Conservation (phyloP, 2,113 vertebrate genomes). For the Petaurus breviceps region DNA sequence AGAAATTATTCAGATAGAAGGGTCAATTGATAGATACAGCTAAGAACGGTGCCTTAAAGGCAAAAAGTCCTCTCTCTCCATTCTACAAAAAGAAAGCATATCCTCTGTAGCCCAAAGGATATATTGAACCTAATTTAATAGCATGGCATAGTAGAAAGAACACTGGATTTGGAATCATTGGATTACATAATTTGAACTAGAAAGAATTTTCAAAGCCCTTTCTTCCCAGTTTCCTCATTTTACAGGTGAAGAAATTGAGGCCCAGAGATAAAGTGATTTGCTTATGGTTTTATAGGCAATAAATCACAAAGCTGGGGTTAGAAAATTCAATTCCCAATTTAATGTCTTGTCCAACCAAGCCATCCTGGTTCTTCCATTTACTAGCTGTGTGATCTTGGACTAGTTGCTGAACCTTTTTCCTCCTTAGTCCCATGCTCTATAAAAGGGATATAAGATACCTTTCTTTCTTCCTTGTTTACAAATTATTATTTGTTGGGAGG, state of each 20-base stretch:
- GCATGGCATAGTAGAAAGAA: not conserved
- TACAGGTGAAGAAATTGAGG: not conserved
- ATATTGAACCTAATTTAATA: not conserved
- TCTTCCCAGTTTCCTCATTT: not conserved
- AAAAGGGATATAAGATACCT: not conserved
- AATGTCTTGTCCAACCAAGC: not conserved
- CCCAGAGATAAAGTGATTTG: not conserved
- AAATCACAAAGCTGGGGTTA: not conserved
- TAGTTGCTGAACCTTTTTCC: not conserved
- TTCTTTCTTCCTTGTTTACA: not conserved
- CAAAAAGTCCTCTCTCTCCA: not conserved
- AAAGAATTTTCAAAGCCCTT: not conserved
- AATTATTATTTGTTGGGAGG: too few relatives aligned
- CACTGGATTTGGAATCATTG: not conserved
- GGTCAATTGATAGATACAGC: not conserved
- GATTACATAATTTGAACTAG: not conserved
- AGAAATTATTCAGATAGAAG: not conserved
- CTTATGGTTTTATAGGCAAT: not conserved
- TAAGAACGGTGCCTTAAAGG: not conserved
- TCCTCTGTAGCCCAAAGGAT: not conserved
- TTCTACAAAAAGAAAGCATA: not conserved
- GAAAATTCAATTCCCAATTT: not conserved
- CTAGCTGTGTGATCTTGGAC: not conserved
- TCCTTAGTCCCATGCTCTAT: not conserved
- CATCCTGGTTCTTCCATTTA: not conserved